Conservation (phyloP, 2,888 invertebrate species). For the Drosophila formosana region DNA sequence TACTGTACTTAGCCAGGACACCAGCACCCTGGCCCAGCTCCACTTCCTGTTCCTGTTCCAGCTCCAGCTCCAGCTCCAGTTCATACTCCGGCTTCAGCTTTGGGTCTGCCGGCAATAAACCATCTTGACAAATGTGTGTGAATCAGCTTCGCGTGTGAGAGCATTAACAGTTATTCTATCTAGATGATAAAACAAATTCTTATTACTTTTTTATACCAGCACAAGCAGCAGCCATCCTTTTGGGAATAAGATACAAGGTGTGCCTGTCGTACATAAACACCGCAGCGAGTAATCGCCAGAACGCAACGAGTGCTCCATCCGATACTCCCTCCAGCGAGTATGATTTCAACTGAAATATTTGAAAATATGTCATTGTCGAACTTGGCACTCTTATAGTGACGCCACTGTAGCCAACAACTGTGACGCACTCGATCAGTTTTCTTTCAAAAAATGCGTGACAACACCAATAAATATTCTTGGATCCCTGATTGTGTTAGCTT, state of each 20-base stretch:
- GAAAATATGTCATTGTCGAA: no score
- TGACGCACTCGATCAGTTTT: no score
- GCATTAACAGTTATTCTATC: conserved; percentile 47
- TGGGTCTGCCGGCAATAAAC: conserved; percentile 42
- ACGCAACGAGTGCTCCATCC: no score
- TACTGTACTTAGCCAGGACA: conserved; percentile 44
- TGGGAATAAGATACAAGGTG: conserved; percentile 4
- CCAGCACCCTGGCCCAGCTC: background rate
- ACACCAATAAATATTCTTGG: no score
- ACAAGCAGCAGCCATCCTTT: background rate
- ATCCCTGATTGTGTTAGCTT: no score
- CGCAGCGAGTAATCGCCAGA: background rate
- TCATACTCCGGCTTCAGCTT: background rate
- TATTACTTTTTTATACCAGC: conserved; percentile 27
- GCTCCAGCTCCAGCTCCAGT: background rate
- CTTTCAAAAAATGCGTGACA: no score
- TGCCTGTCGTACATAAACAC: no score
- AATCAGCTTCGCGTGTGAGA: conserved; percentile 44
- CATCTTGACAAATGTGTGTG: conserved; percentile 54
- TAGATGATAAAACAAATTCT: conserved; percentile 59
- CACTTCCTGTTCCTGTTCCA: background rate
- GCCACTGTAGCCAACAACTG: no score
- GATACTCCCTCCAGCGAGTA: no score
- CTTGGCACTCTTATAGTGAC: no score
- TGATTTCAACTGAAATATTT: no score